Evolutionary conservation across 2,888 invertebrate genomes (phyloP).

Genomic region (Ischnura elegans): DNA sequence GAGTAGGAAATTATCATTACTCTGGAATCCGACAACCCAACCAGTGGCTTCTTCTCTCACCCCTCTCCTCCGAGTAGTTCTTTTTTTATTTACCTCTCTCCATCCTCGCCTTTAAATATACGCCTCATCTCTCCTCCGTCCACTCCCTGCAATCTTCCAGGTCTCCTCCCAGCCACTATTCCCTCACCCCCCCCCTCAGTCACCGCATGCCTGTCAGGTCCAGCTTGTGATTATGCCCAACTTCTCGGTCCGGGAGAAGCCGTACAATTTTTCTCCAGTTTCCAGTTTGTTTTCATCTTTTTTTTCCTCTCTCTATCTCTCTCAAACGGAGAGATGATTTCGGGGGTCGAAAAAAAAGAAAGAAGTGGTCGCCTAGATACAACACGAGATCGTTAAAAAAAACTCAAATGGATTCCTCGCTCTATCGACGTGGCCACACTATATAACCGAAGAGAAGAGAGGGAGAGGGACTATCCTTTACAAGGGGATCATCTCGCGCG

Average conservation of each 20-base stretch:
- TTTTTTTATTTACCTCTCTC: not conserved
- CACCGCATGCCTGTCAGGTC: slow-evolving; percentile 4
- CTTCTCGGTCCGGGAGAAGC: slow-evolving; percentile 6
- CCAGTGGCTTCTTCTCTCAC: too few relatives aligned
- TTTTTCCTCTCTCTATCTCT: not conserved
- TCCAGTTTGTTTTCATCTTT: not conserved
- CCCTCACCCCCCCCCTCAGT: not conserved
- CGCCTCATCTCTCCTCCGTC: not conserved
- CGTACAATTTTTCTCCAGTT: not conserved
- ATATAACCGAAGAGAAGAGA: not conserved
- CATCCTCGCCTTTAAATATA: not conserved
- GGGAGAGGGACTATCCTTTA: not conserved
- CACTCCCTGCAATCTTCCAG: not conserved
- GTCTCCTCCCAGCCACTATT: not conserved
- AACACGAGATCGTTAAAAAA: not conserved
- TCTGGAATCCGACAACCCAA: slow-evolving; percentile 40
- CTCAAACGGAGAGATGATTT: not conserved
- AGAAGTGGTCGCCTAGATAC: not conserved
- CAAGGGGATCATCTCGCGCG: not conserved
- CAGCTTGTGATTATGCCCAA: slow-evolving; percentile 20
- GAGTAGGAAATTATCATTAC: slow-evolving; percentile 57
- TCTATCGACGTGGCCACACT: too few relatives aligned
- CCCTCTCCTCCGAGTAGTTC: too few relatives aligned
- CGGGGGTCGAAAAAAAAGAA: not conserved
- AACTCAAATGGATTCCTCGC: not conserved